A percentile compares a stretch with the other conserved stretches of the same genome.
Evolutionary conservation across 2,797 vertebrate genomes (phyloP).

Genomic region (Poecilia velifera): DNA sequence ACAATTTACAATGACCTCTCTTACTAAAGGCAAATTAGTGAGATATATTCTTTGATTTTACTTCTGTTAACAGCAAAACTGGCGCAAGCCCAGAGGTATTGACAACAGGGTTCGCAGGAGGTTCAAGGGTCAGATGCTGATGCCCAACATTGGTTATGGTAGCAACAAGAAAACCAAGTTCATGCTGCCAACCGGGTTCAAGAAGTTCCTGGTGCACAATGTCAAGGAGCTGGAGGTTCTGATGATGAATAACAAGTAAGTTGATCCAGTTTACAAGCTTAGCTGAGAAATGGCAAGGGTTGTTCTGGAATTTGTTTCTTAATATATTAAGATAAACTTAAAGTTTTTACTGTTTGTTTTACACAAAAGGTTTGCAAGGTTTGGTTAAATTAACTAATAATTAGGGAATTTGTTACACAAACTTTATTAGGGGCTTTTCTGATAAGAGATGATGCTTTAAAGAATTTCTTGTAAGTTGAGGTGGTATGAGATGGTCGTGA

Average conservation of each 20-base stretch:
- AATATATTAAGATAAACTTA: not conserved
- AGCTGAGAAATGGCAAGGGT: not conserved
- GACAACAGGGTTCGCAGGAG: conserved; percentile 96
- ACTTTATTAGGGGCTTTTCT: not conserved
- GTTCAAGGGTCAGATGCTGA: conserved; percentile 98
- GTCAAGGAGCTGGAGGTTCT: conserved; percentile 97
- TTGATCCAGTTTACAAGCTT: conserved; percentile 7
- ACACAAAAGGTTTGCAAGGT: not conserved
- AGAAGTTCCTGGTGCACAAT: conserved; percentile 96
- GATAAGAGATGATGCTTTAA: not conserved
- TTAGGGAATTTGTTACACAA: not conserved
- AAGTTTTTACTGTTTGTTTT: not conserved
- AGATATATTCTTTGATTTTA: not conserved
- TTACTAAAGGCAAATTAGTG: not conserved
- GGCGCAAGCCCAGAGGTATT: conserved; percentile 98
- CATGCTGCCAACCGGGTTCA: conserved; percentile 95
- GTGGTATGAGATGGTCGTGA: not conserved
- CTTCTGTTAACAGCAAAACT: conserved; percentile 86
- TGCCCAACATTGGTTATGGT: conserved; percentile 99
- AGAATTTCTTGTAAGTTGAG: not conserved
- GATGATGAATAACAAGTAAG: conserved; percentile 99
- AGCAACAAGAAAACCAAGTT: conserved; percentile 98
- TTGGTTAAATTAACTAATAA: not conserved
- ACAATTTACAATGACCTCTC: not conserved
- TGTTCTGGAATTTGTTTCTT: not conserved